A percentile compares a stretch with the other conserved stretches of the same genome.
Evolutionary conservation across 2,888 invertebrate species (phyloP).

Genomic region (Petrophora chlorosata): DNA sequence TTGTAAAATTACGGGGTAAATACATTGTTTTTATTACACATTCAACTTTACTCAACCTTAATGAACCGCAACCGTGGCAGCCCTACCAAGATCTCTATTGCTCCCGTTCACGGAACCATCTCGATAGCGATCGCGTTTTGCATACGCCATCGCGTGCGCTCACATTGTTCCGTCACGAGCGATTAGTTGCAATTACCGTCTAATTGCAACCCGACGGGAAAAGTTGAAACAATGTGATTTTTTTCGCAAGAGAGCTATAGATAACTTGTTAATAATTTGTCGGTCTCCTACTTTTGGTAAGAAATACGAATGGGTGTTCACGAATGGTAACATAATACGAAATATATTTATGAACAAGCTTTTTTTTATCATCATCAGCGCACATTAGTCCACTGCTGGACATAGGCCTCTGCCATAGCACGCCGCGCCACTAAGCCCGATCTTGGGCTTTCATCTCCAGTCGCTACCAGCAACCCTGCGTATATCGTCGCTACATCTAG

Average conservation of each 20-base stretch:
- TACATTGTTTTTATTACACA: too few relatives aligned
- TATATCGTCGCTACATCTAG: too few relatives aligned
- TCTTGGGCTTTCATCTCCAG: too few relatives aligned
- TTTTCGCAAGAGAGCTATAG: conserved; percentile 42
- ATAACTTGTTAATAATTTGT: conserved; percentile 25
- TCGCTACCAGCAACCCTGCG: too few relatives aligned
- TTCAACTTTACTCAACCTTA: background rate
- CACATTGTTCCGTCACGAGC: conserved; percentile 59
- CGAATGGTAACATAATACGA: too few relatives aligned
- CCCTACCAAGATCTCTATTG: conserved; percentile 29
- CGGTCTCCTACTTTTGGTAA: conserved; percentile 28
- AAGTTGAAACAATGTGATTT: conserved; percentile 57
- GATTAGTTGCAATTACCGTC: conserved; percentile 67
- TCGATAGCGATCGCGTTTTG: conserved; percentile 49
- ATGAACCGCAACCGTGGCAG: conserved; percentile 1
- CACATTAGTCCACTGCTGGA: too few relatives aligned
- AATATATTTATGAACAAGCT: too few relatives aligned
- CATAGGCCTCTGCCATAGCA: too few relatives aligned
- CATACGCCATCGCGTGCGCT: conserved; percentile 52
- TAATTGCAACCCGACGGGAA: conserved; percentile 64
- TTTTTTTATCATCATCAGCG: too few relatives aligned
- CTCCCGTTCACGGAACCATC: conserved; percentile 39
- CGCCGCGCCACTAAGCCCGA: too few relatives aligned
- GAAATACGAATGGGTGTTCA: too few relatives aligned
- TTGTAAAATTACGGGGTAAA: too few relatives aligned